phyloP scores from a whole-genome alignment of 2,113 vertebrate species.

The Equus quagga region DNA sequence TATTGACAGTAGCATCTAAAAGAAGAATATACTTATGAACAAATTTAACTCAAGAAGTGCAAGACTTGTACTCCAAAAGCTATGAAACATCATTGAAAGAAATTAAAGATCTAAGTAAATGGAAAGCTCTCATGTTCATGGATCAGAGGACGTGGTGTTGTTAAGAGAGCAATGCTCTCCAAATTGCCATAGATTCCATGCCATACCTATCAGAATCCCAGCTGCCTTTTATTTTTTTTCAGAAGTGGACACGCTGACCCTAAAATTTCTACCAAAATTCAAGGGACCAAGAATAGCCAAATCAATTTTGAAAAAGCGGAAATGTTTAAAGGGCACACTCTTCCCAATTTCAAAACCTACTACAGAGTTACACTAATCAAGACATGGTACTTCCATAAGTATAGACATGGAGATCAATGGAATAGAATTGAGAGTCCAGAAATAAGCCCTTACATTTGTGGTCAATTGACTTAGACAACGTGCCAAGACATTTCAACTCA shows the following conservation, averaged over 20 bases:
- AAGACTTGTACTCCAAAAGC: not conserved
- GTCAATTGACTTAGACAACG: not conserved
- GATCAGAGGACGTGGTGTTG: not conserved
- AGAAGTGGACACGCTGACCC: not conserved
- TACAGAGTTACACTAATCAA: not conserved
- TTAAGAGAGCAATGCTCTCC: not conserved
- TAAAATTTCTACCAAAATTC: not conserved
- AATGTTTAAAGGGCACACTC: not conserved
- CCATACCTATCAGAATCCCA: not conserved
- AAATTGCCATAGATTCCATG: not conserved
- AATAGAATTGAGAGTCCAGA: not conserved
- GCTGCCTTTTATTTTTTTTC: not conserved
- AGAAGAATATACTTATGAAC: not conserved
- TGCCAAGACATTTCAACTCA: not conserved
- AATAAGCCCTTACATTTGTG: not conserved
- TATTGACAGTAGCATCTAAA: not conserved
- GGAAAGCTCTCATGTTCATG: not conserved
- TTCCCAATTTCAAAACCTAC: not conserved
- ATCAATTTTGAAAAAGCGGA: not conserved
- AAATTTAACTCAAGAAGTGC: not conserved
- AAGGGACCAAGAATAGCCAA: not conserved
- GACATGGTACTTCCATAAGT: not conserved
- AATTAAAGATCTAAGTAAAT: not conserved
- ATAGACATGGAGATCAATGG: not conserved
- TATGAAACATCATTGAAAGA: not conserved